Conservation (phyloP, 2,797 vertebrate genomes). For the Capromys pilorides region DNA sequence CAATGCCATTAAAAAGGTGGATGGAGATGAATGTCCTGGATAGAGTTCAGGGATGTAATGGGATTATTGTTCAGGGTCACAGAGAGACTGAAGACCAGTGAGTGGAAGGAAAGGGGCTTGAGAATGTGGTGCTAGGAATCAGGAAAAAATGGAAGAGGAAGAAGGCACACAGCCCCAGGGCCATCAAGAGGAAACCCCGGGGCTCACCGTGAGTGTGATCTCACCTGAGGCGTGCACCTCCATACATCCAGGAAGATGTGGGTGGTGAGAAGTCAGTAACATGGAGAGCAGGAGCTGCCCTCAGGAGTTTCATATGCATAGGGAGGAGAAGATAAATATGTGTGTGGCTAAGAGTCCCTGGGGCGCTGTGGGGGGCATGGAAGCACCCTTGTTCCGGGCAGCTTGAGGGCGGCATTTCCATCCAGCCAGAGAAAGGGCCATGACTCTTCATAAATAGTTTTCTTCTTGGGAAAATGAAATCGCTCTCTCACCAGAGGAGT, state of each 20-base stretch:
- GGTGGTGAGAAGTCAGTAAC: conserved; percentile 64
- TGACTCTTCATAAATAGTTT: conserved; percentile 82
- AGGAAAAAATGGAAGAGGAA: conserved; percentile 54
- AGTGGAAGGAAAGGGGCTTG: conserved; percentile 41
- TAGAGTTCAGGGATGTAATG: conserved; percentile 78
- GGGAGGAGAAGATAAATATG: conserved; percentile 82
- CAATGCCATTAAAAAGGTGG: conserved; percentile 84
- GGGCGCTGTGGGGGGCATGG: conserved; percentile 79
- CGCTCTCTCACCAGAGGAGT: no score
- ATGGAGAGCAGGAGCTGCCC: conserved; percentile 70
- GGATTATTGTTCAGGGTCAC: conserved; percentile 77
- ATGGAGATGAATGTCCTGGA: conserved; percentile 80
- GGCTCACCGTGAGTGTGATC: neutral
- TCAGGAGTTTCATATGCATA: conserved; percentile 70
- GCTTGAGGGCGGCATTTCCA: conserved; percentile 85
- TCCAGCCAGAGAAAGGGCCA: conserved; percentile 80
- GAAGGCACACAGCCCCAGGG: conserved; percentile 24
- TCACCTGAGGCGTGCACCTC: conserved; percentile 59
- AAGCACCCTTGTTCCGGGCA: conserved; percentile 81
- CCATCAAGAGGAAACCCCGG: neutral
- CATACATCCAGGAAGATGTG: conserved; percentile 67
- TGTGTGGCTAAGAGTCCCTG: conserved; percentile 75
- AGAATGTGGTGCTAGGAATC: neutral
- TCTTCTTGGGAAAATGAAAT: conserved; percentile 80
- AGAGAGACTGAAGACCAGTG: conserved; percentile 74